These are phyloP conservation scores for Sapajus apella DNA, from an alignment of 2,113 vertebrate genomes.

Conservation along the genomic window DNA sequence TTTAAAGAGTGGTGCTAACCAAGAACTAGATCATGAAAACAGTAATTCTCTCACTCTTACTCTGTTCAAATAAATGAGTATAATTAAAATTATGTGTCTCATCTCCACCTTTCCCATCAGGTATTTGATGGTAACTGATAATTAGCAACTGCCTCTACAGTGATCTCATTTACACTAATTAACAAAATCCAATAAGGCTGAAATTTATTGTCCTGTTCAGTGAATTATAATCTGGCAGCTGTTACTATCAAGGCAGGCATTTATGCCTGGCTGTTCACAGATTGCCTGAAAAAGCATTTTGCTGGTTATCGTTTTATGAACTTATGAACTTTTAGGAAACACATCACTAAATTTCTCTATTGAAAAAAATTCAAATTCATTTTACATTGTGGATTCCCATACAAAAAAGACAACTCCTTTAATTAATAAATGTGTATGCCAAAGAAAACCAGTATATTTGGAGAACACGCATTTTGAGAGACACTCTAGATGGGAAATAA, in stretches of 20 bases:
- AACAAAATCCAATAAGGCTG: constrained; percentile 55
- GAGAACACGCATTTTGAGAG: neutral
- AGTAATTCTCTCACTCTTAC: neutral
- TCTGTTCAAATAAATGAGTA: neutral
- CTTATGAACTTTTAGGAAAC: neutral
- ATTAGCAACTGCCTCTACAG: constrained; percentile 43
- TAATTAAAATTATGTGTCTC: constrained; percentile 49
- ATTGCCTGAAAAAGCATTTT: constrained; percentile 60
- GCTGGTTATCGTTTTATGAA: constrained; percentile 11
- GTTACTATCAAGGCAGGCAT: constrained; percentile 48
- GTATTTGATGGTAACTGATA: constrained; percentile 37
- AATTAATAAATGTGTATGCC: neutral
- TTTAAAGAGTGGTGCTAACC: neutral
- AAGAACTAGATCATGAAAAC: neutral
- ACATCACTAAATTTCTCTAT: neutral
- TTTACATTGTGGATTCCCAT: neutral
- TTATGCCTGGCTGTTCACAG: constrained; percentile 44
- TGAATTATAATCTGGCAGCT: constrained; percentile 67
- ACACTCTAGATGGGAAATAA: too few relatives aligned
- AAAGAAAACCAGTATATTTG: neutral
- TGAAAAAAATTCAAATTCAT: constrained; percentile 15
- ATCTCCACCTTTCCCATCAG: constrained; percentile 51
- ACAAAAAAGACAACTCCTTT: neutral
- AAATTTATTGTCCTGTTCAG: constrained; percentile 57
- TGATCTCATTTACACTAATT: constrained; percentile 60